A percentile compares a stretch with the other conserved stretches of the same genome.
Evolutionary conservation across 2,888 invertebrate species (phyloP).

Genomic region (Acleris literana): DNA sequence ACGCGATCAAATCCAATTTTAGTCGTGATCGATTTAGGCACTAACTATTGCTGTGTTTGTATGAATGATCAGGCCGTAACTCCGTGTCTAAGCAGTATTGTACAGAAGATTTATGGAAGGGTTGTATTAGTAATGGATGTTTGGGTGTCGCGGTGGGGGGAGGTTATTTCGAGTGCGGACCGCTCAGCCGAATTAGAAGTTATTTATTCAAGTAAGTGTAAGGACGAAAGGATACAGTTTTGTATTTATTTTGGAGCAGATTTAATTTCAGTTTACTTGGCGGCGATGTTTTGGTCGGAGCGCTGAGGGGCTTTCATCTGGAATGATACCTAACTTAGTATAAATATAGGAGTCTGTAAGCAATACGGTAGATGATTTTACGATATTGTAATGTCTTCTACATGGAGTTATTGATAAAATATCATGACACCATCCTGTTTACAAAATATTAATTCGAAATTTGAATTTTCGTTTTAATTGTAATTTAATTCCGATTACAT

Average conservation of each 20-base stretch:
- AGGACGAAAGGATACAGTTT: constrained; percentile 37
- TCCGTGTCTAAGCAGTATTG: constrained; percentile 1
- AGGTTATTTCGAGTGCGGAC: constrained; percentile 34
- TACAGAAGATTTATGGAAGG: constrained; percentile 1
- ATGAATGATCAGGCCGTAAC: background rate
- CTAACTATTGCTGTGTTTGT: background rate
- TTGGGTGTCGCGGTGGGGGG: constrained; percentile 13
- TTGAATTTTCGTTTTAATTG: too few relatives aligned
- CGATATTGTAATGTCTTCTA: too few relatives aligned
- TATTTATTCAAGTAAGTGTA: constrained; percentile 38
- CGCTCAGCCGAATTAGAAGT: constrained; percentile 27
- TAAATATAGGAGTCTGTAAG: background rate
- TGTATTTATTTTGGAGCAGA: constrained; percentile 36
- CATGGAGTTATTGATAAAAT: too few relatives aligned
- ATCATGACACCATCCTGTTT: too few relatives aligned
- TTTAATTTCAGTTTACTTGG: constrained; percentile 34
- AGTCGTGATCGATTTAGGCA: background rate
- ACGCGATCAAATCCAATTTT: constrained; percentile 19
- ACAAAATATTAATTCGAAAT: too few relatives aligned
- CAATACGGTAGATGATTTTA: too few relatives aligned
- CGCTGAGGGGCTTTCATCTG: constrained; percentile 10
- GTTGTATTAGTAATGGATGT: background rate
- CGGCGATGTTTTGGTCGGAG: constrained; percentile 10
- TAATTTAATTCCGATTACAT: too few relatives aligned
- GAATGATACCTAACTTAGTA: background rate